Conservation (phyloP, 1,140 invertebrate species). For the Gryon sp. region DNA sequence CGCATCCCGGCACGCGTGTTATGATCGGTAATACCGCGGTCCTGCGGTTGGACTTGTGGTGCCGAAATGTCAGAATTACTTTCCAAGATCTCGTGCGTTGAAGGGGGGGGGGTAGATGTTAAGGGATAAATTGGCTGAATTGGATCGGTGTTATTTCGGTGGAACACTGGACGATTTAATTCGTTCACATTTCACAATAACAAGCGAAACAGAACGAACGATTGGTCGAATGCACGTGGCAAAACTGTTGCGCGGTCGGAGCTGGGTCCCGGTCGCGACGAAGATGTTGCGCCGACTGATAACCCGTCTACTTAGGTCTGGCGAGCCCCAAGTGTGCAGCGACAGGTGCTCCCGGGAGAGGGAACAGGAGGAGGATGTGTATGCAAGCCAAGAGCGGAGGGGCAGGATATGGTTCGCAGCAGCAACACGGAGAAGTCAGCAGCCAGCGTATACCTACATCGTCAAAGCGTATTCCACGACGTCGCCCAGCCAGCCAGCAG, state of each 20-base stretch:
- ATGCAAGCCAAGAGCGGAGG: slow-evolving; percentile 65
- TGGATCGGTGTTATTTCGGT: too few species aligned
- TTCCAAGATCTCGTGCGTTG: too few species aligned
- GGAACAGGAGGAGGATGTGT: slow-evolving; percentile 71
- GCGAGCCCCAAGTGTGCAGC: slow-evolving; percentile 72
- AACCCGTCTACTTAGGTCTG: slow-evolving; percentile 77
- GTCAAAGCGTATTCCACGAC: slow-evolving; percentile 44
- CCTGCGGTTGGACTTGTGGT: background rate
- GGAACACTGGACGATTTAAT: background rate
- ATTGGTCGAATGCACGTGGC: slow-evolving; percentile 7
- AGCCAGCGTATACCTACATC: slow-evolving; percentile 63
- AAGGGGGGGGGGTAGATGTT: background rate
- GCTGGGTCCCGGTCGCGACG: slow-evolving; percentile 69
- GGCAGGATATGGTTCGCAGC: slow-evolving; percentile 66
- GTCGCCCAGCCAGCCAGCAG: slow-evolving; percentile 37
- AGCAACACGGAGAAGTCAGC: slow-evolving; percentile 55
- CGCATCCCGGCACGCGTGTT: slow-evolving; percentile 75
- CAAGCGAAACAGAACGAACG: slow-evolving; percentile 4
- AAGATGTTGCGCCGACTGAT: slow-evolving; percentile 79
- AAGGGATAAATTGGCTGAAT: too few species aligned
- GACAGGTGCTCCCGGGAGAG: slow-evolving; percentile 77
- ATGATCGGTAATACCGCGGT: slow-evolving; percentile 26
- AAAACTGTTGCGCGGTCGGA: background rate
- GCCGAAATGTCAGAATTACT: too few species aligned
- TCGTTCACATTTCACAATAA: slow-evolving; percentile 36